Evolutionary conservation across 2,888 invertebrate genomes (phyloP).

Genomic region (Eristalis intricaria): DNA sequence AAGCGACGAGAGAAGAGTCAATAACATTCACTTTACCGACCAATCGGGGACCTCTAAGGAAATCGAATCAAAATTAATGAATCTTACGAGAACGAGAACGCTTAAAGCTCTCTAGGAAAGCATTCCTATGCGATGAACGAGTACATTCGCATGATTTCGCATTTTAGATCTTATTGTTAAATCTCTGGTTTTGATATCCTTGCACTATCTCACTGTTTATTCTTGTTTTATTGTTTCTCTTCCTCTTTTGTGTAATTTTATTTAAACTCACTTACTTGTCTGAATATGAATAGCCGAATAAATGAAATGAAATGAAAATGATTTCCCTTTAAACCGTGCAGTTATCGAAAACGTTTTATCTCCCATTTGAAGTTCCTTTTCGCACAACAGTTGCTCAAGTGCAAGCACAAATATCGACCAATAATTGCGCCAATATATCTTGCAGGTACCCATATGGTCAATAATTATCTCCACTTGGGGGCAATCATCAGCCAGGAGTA

Average conservation of each 20-base stretch:
- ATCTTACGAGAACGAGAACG: background rate
- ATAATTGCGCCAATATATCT: background rate
- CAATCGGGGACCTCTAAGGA: too few species aligned
- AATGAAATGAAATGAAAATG: too few species aligned
- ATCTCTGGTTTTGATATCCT: too few species aligned
- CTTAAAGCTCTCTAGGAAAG: background rate
- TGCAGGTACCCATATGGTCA: background rate
- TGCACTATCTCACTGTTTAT: too few species aligned
- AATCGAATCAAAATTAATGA: too few species aligned
- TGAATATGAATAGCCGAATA: too few species aligned
- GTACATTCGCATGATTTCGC: background rate
- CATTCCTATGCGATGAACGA: background rate
- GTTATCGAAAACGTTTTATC: background rate
- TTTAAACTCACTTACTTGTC: too few species aligned
- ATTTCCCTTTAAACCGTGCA: background rate
- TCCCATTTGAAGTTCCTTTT: background rate
- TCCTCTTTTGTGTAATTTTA: too few species aligned
- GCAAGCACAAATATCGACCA: background rate
- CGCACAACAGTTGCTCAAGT: background rate
- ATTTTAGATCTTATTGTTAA: too few species aligned
- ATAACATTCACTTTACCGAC: too few species aligned
- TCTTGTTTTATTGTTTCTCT: too few species aligned
- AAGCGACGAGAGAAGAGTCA: too few species aligned
- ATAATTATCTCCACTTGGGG: background rate
- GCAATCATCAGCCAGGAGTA: background rate